Percentiles rank a stretch among this genome's conserved stretches.
These are phyloP conservation scores for Abrostola triplasia DNA, from an alignment of 2,888 invertebrate species.

Conservation along the genomic window DNA sequence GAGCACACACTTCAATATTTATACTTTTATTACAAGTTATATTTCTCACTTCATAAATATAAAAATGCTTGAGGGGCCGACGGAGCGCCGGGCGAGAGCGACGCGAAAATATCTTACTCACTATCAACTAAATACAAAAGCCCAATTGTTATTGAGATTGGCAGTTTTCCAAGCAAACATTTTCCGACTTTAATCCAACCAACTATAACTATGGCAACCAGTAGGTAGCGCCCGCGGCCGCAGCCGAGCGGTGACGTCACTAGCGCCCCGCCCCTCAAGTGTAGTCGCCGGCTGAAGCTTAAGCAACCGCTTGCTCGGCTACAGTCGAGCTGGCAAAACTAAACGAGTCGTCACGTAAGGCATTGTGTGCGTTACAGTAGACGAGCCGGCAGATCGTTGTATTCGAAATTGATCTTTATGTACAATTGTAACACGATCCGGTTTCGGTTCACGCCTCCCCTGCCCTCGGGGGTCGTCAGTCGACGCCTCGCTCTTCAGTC, in stretches of 20 bases:
- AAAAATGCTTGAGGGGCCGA: slow-evolving; percentile 36
- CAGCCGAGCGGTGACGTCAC: background rate
- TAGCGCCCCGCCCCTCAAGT: slow-evolving; percentile 12
- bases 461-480: slow-evolving; percentile 3
- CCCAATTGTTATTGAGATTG: slow-evolving; percentile 3
- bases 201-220: background rate
- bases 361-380: slow-evolving; percentile 60
- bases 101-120: slow-evolving; percentile 4
- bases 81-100: slow-evolving; percentile 14
- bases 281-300: slow-evolving; percentile 50
- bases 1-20: slow-evolving; percentile 62
- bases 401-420: slow-evolving; percentile 51
- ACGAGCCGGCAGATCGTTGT: slow-evolving; percentile 33
- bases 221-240: background rate
- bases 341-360: slow-evolving; percentile 56
- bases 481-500: slow-evolving; percentile 24
- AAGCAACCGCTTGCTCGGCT: slow-evolving; percentile 55
- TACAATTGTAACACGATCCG: slow-evolving; percentile 39
- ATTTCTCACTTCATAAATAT: slow-evolving; percentile 55
- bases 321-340: slow-evolving; percentile 29
- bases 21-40: slow-evolving; percentile 42
- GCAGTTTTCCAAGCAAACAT: slow-evolving; percentile 10
- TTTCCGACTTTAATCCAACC: background rate
- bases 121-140: slow-evolving; percentile 22
- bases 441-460: slow-evolving; percentile 4